A percentile compares a stretch with the other conserved stretches of the same genome.
These are phyloP conservation scores for Marisa cornuarietis DNA, from an alignment of 1,140 invertebrate species.

Conservation along the genomic window DNA sequence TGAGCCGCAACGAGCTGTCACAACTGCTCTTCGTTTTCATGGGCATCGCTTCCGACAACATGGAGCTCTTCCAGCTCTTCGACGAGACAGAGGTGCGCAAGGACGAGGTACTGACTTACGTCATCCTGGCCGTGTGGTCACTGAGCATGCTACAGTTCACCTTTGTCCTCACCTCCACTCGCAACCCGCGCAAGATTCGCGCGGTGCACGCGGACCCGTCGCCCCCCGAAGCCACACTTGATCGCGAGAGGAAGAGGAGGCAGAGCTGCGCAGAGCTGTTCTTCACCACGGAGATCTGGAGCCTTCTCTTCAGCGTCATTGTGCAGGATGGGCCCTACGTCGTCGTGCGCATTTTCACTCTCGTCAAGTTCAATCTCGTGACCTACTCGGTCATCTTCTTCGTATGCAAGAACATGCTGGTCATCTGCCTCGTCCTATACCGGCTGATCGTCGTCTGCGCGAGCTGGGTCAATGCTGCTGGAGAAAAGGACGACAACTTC, in stretches of 20 bases:
- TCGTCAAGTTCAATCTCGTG: slow-evolving; percentile 72
- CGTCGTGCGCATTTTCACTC: slow-evolving; percentile 7
- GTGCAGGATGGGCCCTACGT: slow-evolving; percentile 51
- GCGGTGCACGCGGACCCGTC: not conserved
- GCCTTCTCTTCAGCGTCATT: slow-evolving; percentile 68
- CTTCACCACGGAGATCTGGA: slow-evolving; percentile 79
- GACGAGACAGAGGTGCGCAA: slow-evolving; percentile 53
- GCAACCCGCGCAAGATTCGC: slow-evolving; percentile 11
- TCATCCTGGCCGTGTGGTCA: slow-evolving; percentile 66
- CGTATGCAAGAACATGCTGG: slow-evolving; percentile 85
- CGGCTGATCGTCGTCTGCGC: slow-evolving; percentile 33
- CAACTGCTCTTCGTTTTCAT: slow-evolving; percentile 82
- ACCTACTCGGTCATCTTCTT: slow-evolving; percentile 92
- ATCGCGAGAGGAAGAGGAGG: not conserved
- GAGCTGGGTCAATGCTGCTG: not conserved
- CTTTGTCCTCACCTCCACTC: slow-evolving; percentile 45
- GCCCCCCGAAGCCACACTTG: not conserved
- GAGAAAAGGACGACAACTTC: not conserved
- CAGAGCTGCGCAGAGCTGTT: slow-evolving; percentile 24
- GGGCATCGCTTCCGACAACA: slow-evolving; percentile 88
- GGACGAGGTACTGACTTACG: slow-evolving; percentile 38
- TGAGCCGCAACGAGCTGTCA: slow-evolving; percentile 88
- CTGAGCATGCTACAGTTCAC: slow-evolving; percentile 78
- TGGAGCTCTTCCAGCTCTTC: slow-evolving; percentile 94
- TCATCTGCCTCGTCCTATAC: slow-evolving; percentile 74